Percentiles rank a stretch among this genome's conserved stretches.
phyloP scores from a whole-genome alignment of 2,113 vertebrate species.

The Paraplagusia blochii region DNA sequence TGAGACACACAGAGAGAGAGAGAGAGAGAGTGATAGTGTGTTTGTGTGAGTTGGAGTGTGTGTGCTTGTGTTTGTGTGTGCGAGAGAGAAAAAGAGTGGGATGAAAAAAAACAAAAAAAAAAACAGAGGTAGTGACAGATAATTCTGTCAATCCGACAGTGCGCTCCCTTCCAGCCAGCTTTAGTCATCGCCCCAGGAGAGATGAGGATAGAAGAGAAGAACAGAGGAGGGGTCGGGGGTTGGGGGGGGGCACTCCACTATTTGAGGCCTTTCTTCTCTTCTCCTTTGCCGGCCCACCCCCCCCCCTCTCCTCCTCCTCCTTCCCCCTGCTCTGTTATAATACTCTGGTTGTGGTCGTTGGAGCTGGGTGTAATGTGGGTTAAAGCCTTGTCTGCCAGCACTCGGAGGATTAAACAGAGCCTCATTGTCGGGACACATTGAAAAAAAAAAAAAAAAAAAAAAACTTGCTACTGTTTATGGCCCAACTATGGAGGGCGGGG shows the following conservation, averaged over 20 bases:
- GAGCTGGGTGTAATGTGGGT: slow-evolving; percentile 69
- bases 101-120: slow-evolving; percentile 30
- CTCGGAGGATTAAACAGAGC: slow-evolving; percentile 73
- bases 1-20: slow-evolving; percentile 29
- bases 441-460: slow-evolving; percentile 44
- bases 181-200: slow-evolving; percentile 73
- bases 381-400: slow-evolving; percentile 69
- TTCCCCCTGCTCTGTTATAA: slow-evolving; percentile 58
- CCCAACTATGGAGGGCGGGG: slow-evolving; percentile 51
- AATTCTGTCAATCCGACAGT: slow-evolving; percentile 69
- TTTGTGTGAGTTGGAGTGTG: slow-evolving; percentile 22
- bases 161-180: slow-evolving; percentile 61
- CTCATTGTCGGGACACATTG: slow-evolving; percentile 70
- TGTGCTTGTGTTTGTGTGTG: slow-evolving; percentile 8
- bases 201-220: slow-evolving; percentile 53
- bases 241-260: slow-evolving; percentile 50
- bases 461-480: slow-evolving; percentile 71
- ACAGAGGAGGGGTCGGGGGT: slow-evolving; percentile 41
- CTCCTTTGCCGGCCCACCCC: slow-evolving; percentile 27
- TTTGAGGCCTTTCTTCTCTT: slow-evolving; percentile 59
- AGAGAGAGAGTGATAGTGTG: slow-evolving; percentile 30
- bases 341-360: slow-evolving; percentile 66
- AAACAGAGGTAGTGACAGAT: slow-evolving; percentile 64
- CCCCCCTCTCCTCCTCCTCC: slow-evolving; percentile 10
- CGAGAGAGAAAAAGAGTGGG: slow-evolving; percentile 22